Percentiles rank a stretch among this genome's conserved stretches.
Evolutionary conservation across 1,140 invertebrate genomes (phyloP).

Genomic region (Ostrea denselamellosa): DNA sequence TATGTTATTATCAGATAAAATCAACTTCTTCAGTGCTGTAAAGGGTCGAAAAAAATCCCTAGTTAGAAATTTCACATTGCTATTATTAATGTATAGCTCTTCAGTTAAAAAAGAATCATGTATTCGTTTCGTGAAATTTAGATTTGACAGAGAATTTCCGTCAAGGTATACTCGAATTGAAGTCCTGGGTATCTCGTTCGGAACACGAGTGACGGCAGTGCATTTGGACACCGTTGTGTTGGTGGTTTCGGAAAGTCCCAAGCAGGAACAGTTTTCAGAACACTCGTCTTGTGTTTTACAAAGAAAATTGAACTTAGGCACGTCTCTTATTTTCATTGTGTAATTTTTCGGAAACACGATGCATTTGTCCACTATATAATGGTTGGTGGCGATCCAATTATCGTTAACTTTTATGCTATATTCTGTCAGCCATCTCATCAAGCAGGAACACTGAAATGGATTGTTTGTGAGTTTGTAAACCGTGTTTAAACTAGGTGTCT

Average conservation of each 20-base stretch:
- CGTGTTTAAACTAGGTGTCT: slow-evolving; percentile 35
- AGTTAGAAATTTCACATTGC: slow-evolving; percentile 37
- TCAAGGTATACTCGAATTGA: slow-evolving; percentile 42
- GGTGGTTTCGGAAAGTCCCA: neutral
- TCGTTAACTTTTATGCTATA: neutral
- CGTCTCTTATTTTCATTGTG: slow-evolving; percentile 29
- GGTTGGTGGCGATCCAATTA: slow-evolving; percentile 15
- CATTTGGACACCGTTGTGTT: slow-evolving; percentile 21
- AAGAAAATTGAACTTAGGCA: slow-evolving; percentile 44
- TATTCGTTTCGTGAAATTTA: slow-evolving; percentile 9
- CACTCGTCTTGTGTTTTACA: slow-evolving; percentile 45
- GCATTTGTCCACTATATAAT: slow-evolving; percentile 49
- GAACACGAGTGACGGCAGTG: slow-evolving; percentile 21
- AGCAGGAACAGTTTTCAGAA: slow-evolving; percentile 36
- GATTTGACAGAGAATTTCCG: slow-evolving; percentile 44
- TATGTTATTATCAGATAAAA: slow-evolving; percentile 47
- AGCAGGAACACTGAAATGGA: slow-evolving; percentile 48
- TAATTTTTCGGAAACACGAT: slow-evolving; percentile 40
- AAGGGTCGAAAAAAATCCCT: slow-evolving; percentile 45
- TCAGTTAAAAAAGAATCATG: slow-evolving; percentile 3
- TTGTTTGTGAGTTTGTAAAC: slow-evolving; percentile 45
- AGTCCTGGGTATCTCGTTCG: slow-evolving; percentile 19
- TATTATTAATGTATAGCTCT: slow-evolving; percentile 54
- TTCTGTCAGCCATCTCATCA: slow-evolving; percentile 53
- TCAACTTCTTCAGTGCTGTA: slow-evolving; percentile 40